Evolutionary conservation across 2,888 invertebrate species (phyloP).

Genomic region (Odontocolon sp.): DNA sequence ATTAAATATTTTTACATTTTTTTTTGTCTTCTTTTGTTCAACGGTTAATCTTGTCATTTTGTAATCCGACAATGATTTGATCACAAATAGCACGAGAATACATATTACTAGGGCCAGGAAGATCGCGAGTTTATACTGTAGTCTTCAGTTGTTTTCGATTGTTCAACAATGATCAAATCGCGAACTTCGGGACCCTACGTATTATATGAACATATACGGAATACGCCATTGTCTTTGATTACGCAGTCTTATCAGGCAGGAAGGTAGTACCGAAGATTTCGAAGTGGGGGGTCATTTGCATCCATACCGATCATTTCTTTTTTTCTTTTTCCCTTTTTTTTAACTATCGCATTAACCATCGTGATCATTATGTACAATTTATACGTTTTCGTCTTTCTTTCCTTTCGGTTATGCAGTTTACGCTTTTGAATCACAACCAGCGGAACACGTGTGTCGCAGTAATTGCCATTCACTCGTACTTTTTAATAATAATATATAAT

Average conservation of each 20-base stretch:
- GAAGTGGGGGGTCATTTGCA: slow-evolving; percentile 36
- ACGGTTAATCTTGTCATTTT: slow-evolving; percentile 26
- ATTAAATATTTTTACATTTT: slow-evolving; percentile 28
- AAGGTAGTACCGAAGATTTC: slow-evolving; percentile 44
- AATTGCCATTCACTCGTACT: slow-evolving; percentile 69
- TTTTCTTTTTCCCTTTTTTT: no score
- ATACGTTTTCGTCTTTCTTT: slow-evolving; percentile 50
- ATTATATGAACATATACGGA: slow-evolving; percentile 29
- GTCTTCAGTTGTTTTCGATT: no score
- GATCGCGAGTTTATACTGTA: no score
- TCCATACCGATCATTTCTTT: slow-evolving; percentile 48
- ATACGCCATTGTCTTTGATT: slow-evolving; percentile 29
- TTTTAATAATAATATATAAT: slow-evolving; percentile 65
- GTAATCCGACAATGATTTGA: slow-evolving; percentile 27
- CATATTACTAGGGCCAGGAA: no score
- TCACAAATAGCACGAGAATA: slow-evolving; percentile 10
- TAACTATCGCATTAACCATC: slow-evolving; percentile 48
- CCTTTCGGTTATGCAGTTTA: slow-evolving; percentile 47
- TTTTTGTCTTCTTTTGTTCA: slow-evolving; percentile 17
- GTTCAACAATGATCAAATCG: no score
- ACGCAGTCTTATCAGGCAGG: slow-evolving; percentile 58
- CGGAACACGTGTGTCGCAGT: slow-evolving; percentile 56
- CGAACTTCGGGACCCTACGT: no score
- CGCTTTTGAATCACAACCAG: slow-evolving; percentile 55
- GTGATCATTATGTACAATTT: slow-evolving; percentile 67